Evolutionary conservation across 2,888 invertebrate species (phyloP), one percentile per base, ranked within the genome.

Genomic region (Choristoneura rosaceana): DNA sequence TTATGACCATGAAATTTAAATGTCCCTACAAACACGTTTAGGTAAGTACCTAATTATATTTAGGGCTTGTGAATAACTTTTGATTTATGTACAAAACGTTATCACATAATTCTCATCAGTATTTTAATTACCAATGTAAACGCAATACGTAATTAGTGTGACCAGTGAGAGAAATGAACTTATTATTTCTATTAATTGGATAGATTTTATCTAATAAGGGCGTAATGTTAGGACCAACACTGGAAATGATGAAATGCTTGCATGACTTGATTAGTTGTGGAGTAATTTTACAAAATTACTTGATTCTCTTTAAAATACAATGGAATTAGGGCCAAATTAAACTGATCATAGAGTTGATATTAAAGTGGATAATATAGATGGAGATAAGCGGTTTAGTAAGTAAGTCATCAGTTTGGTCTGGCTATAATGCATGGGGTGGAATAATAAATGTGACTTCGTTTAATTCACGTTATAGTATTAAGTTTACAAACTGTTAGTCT

Each of bases 131-230:
- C 81, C 81, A 80, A 80, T 80, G 81, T 80, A 78, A 77, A 80
- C 79, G 76, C 77, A 70, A 66, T 75, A 78, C 80, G 81, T 85
- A 87, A 87, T 87, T 86, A 85, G 80, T 74, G 77, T 76, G 73
- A 69, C 70, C 70, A 69, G 75, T 70, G 74, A 77, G 78, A 79
- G 80, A 82, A 84, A 86, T 79, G 78, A 75, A 83, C 80, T 84
- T 83, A 87, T 89, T 89, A 86, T 86, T 84, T 83, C 79, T 83
- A 80, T 80, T 85, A 86, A 86, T 87, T 86, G 82, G 84, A 81
- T 82, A 84, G 86, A 87, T 86, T 80, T 82, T 86, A 84, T 83
- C 82, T 73, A 77, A 78, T 76, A 76, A 77, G 81, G 82, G 84
- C 76, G 82, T 80, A 74, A 70, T 81, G 80, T 78, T 80, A 75